phyloP scores from a whole-genome alignment of 2,888 invertebrate species.

The Cerastis leucographa region DNA sequence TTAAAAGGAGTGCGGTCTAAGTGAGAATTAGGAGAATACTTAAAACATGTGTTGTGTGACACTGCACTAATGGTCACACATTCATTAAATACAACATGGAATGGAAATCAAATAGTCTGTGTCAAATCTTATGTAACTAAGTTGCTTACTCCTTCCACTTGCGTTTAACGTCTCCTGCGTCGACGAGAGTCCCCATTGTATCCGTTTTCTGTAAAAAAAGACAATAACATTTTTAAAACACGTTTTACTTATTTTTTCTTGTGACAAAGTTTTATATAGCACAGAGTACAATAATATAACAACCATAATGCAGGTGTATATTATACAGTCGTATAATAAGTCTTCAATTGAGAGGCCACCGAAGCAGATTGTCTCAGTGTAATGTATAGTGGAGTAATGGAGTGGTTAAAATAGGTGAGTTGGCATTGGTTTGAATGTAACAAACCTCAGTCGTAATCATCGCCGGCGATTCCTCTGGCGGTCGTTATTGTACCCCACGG shows the following conservation, averaged over 20 bases:
- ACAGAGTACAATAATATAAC: constrained; percentile 64
- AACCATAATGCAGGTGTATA: constrained; percentile 61
- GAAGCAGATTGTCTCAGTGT: constrained; percentile 45
- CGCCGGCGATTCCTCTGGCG: constrained; percentile 90
- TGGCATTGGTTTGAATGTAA: constrained; percentile 88
- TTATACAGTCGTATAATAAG: constrained; percentile 49
- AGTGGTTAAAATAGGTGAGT: constrained; percentile 81
- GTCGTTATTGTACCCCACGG: constrained; percentile 89
- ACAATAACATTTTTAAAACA: constrained; percentile 41
- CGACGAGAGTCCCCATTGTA: constrained; percentile 88
- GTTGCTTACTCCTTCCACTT: constrained; percentile 57
- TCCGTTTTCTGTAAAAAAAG: constrained; percentile 87
- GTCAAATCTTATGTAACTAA: constrained; percentile 62
- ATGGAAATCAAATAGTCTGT: constrained; percentile 74
- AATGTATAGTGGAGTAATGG: constrained; percentile 66
- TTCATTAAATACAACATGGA: constrained; percentile 76
- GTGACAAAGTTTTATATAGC: constrained; percentile 60
- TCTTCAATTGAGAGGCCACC: constrained; percentile 46
- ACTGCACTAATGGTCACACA: constrained; percentile 58
- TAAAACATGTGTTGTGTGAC: constrained; percentile 38
- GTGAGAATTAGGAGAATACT: constrained; percentile 37
- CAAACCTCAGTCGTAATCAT: constrained; percentile 89
- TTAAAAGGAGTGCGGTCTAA: constrained; percentile 27
- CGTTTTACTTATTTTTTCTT: constrained; percentile 33
- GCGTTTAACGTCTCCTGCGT: constrained; percentile 85